phyloP scores from a whole-genome alignment of 2,797 vertebrate species.

The Gouania willdenowi region DNA sequence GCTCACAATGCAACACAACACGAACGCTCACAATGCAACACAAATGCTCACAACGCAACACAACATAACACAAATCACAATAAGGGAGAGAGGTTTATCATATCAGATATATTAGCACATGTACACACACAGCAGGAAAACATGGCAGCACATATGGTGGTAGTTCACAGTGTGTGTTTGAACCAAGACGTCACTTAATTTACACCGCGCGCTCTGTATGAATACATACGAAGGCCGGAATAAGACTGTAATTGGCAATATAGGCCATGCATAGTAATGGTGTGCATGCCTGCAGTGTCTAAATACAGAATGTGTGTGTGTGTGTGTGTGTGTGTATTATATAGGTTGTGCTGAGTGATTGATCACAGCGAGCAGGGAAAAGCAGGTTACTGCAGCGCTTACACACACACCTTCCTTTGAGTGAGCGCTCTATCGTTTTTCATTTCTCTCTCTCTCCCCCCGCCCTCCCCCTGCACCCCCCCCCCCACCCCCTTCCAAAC shows the following conservation, averaged over 20 bases:
- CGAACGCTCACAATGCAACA: too few species aligned
- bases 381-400: conserved; percentile 73
- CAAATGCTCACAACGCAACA: too few species aligned
- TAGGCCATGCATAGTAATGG: conserved; percentile 22
- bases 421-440: conserved; percentile 23
- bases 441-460: conserved; percentile 25
- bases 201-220: conserved; percentile 2
- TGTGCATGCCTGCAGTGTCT: conserved; percentile 7
- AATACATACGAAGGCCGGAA: conserved; percentile 25
- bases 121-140: neutral
- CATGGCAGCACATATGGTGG: neutral
- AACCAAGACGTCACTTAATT: neutral
- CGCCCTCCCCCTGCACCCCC: conserved; percentile 19
- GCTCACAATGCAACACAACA: too few species aligned
- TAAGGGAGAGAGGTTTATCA: too few species aligned
- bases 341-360: conserved; percentile 65
- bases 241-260: conserved; percentile 28
- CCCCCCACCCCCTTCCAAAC: conserved; percentile 6
- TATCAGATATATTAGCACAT: conserved; percentile 7
- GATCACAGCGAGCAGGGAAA: conserved; percentile 69
- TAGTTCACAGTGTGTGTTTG: neutral
- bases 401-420: conserved; percentile 28
- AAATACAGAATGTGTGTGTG: conserved; percentile 10
- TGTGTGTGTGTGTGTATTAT: conserved; percentile 31
- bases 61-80: too few species aligned